phyloP scores from a whole-genome alignment of 1,140 invertebrate species.

The Pemphigus obesinymphae region DNA sequence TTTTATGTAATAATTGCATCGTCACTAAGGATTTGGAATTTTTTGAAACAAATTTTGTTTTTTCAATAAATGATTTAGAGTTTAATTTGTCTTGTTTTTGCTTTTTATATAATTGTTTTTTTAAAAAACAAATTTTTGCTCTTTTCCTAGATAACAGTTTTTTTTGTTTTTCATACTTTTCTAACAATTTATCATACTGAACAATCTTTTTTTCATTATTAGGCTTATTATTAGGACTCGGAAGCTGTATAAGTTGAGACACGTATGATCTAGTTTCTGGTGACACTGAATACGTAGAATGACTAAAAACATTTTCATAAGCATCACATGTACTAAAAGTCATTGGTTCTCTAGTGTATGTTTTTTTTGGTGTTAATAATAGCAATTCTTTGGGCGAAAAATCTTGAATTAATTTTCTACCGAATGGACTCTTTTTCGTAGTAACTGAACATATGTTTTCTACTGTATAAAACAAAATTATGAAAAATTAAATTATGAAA shows the following conservation, averaged over 20 bases:
- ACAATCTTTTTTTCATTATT: neutral
- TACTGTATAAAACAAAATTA: neutral
- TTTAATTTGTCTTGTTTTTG: neutral
- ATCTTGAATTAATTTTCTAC: neutral
- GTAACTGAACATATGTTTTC: neutral
- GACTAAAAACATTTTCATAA: neutral
- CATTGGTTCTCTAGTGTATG: neutral
- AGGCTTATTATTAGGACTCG: neutral
- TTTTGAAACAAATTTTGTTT: neutral
- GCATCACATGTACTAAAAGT: neutral
- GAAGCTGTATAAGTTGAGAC: neutral
- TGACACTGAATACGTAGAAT: neutral
- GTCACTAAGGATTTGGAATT: neutral
- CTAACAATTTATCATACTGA: neutral
- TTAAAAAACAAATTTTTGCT: neutral
- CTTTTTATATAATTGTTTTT: neutral
- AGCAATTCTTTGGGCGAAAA: neutral
- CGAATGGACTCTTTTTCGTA: neutral
- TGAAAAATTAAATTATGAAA: too few species aligned
- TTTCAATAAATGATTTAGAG: neutral
- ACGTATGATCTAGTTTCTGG: neutral
- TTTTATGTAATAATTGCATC: neutral
- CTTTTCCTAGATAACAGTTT: neutral
- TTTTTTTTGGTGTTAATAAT: neutral
- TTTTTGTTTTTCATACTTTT: slow-evolving; percentile 2